Conservation (phyloP, 2,113 vertebrate species). For the Turnix velox region DNA sequence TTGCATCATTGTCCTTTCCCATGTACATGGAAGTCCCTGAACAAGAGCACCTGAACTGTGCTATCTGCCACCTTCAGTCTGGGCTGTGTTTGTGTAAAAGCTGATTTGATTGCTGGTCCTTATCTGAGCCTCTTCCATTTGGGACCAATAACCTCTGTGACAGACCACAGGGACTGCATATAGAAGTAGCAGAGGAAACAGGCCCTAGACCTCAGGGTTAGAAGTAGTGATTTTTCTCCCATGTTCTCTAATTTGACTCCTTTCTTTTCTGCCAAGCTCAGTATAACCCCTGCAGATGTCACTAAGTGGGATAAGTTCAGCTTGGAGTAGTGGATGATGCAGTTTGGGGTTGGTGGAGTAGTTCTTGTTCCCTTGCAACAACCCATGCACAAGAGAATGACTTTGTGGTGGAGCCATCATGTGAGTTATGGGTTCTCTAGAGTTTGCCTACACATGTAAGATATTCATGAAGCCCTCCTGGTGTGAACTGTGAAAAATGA, state of each 20-base stretch:
- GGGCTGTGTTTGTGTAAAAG: background rate
- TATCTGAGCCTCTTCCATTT: background rate
- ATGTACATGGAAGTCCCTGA: accelerated
- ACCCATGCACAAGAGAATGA: accelerated
- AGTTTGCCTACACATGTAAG: background rate
- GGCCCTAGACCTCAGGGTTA: background rate
- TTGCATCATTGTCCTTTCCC: background rate
- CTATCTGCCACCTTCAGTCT: background rate
- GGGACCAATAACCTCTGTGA: background rate
- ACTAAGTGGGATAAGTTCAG: background rate
- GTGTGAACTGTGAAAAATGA: background rate
- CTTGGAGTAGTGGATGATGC: background rate
- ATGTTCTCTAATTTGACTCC: background rate
- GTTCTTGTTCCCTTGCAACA: background rate
- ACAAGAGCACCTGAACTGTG: background rate
- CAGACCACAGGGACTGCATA: accelerated
- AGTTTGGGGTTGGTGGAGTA: background rate
- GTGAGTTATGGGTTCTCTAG: background rate
- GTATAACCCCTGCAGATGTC: background rate
- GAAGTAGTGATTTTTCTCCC: background rate
- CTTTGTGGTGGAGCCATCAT: background rate
- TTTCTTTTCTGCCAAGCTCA: background rate
- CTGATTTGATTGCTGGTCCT: background rate
- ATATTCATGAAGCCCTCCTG: background rate
- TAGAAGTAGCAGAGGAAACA: background rate